Conservation (phyloP, 2,888 invertebrate genomes). For the Zonitis immaculata region DNA sequence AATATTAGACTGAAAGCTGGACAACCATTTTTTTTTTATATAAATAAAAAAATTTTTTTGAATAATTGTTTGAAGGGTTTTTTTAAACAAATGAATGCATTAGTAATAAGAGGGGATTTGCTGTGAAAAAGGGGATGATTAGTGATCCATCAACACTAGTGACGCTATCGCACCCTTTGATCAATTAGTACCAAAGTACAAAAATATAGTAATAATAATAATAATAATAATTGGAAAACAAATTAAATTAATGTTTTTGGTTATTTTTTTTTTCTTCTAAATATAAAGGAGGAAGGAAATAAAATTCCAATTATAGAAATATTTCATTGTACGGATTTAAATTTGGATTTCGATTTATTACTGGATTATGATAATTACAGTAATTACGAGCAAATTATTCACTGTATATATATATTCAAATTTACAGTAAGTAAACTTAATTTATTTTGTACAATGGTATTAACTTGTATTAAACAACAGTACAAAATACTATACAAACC, state of each 20-base stretch:
- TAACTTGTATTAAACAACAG: neutral
- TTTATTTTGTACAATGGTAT: neutral
- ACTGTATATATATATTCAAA: conserved; percentile 24
- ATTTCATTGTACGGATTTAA: neutral
- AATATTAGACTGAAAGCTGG: conserved; percentile 15
- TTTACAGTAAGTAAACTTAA: neutral
- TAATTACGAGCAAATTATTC: conserved; percentile 30
- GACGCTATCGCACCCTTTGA: conserved; percentile 34
- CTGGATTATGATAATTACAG: conserved; percentile 18
- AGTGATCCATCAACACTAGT: conserved; percentile 32
- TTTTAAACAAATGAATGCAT: conserved; percentile 16
- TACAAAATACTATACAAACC: too few relatives aligned
- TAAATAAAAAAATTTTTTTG: conserved; percentile 34
- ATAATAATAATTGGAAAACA: neutral
- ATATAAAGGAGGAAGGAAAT: too few relatives aligned
- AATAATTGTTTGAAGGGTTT: conserved; percentile 26
- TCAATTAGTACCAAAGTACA: conserved; percentile 20
- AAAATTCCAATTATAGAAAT: neutral
- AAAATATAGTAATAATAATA: neutral
- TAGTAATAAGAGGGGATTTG: conserved; percentile 1
- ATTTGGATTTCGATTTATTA: conserved; percentile 12
- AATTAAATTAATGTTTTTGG: neutral
- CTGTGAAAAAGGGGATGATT: conserved; percentile 8
- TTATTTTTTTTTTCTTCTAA: too few relatives aligned
- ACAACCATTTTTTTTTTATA: too few relatives aligned